A percentile compares a stretch with the other conserved stretches of the same genome.
Evolutionary conservation across 2,113 vertebrate species (phyloP).

Genomic region (Burhinus bistriatus): DNA sequence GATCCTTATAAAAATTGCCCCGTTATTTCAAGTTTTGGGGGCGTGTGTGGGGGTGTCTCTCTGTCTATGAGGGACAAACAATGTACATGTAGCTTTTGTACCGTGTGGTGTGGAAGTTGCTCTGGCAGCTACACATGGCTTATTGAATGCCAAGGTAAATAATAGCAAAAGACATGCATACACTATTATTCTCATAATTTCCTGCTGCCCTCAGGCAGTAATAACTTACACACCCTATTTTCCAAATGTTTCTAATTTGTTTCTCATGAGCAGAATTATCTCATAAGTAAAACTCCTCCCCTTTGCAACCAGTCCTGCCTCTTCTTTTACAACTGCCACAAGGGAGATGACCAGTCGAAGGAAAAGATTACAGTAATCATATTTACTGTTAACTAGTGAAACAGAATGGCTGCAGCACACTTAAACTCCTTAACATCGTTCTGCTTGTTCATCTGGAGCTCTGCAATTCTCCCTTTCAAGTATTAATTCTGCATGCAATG

Average conservation of each 20-base stretch:
- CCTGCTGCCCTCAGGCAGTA: slow-evolving; percentile 62
- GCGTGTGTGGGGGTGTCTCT: not conserved
- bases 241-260: slow-evolving; percentile 71
- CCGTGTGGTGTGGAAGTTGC: not conserved
- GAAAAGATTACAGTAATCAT: not conserved
- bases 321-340: not conserved
- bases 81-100: not conserved
- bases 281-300: slow-evolving; percentile 36
- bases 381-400: not conserved
- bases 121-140: slow-evolving; percentile 20
- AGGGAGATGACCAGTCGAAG: not conserved
- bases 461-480: not conserved
- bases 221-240: slow-evolving; percentile 69
- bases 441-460: not conserved
- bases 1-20: not conserved
- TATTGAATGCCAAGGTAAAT: slow-evolving; percentile 67
- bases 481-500: not conserved
- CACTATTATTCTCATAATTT: slow-evolving; percentile 61
- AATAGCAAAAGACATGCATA: slow-evolving; percentile 36
- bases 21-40: not conserved
- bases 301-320: not conserved
- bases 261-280: slow-evolving; percentile 65
- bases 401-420: not conserved
- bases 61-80: not conserved
- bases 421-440: not conserved